Evolutionary conservation across 2,888 invertebrate genomes (phyloP).

Genomic region (Macrophya alboannulata): DNA sequence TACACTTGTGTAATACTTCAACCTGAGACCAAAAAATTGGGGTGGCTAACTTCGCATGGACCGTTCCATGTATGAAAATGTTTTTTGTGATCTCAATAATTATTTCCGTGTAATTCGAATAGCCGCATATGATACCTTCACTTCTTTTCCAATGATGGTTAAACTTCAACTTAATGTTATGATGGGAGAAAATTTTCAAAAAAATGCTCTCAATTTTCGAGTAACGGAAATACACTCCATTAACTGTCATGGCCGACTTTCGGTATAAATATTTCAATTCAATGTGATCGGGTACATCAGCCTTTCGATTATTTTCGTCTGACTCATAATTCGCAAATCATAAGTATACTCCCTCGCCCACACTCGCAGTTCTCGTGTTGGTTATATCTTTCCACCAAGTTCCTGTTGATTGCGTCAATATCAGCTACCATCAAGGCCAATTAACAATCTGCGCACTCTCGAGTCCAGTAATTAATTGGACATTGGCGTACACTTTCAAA

Average conservation of each 20-base stretch:
- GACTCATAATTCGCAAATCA: not conserved
- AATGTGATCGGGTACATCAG: not conserved
- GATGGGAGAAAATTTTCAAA: not conserved
- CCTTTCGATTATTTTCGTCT: not conserved
- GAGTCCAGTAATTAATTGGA: conserved; percentile 29
- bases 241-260: not conserved
- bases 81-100: too few species aligned
- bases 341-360: conserved; percentile 13
- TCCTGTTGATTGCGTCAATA: conserved; percentile 46
- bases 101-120: too few species aligned
- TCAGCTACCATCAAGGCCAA: conserved; percentile 50
- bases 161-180: too few species aligned
- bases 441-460: conserved; percentile 38
- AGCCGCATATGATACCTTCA: too few species aligned
- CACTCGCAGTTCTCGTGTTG: not conserved
- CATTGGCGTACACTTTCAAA: conserved; percentile 5
- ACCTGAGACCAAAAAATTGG: too few species aligned
- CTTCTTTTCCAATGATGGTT: too few species aligned
- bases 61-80: too few species aligned
- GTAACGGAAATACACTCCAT: not conserved
- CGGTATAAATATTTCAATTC: not conserved
- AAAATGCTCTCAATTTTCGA: not conserved
- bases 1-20: too few species aligned
- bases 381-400: conserved; percentile 36
- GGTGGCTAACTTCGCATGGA: too few species aligned